Base-by-base conservation (phyloP, 2,888 invertebrate species). In the Macroteleia sp. region DNA sequence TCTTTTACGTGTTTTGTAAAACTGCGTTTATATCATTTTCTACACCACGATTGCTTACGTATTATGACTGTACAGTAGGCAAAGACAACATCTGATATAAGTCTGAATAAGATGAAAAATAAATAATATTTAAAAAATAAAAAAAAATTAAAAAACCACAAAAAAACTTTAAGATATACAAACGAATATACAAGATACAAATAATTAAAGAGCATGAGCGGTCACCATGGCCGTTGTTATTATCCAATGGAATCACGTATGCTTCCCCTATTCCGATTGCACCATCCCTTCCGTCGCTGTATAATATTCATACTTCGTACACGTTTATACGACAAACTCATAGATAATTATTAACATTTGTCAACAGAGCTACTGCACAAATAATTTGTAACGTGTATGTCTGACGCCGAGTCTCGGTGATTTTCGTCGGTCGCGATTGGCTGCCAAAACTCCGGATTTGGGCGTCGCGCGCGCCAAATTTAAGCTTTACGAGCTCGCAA, bases 21-120 rank as follows among this genome's bases (percentile, higher is more conserved):
- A 79, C 73, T 76, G 78, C 82, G 81, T 89, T 88, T 88, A 85
- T 85, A 88, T 69, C 48, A 85, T 89, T 89, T 89, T 89, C 83
- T 89, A 89, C 84, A 87, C 82, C 74, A 84, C 57, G 80, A 82
- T 70, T 82, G 81, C 80, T 85, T 82, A 75, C 62, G 12, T 78
- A 73, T 73, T 56, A 67, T 69, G 74, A 79, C 61, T 83, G 79
- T 82, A 82, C 74, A 83, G 77, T 81, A 81, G 80, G 71, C 54
- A 46, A 70, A 22, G 34, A 59, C 57, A 28, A 59, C 25, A 54
- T 71, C 77, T 62, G 73, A 69, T 39, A 57, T 61, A 67, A 69
- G 67, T 69, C 67, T 67, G 64, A 64, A 8, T 74, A 74, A 64
- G 20, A 25, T n/a, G 44, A 39, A 28, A 59, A 69, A 42, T 28